A percentile compares a stretch with the other conserved stretches of the same genome.
Evolutionary conservation across 2,888 invertebrate species (phyloP).

Genomic region (Clusia tigrina): DNA sequence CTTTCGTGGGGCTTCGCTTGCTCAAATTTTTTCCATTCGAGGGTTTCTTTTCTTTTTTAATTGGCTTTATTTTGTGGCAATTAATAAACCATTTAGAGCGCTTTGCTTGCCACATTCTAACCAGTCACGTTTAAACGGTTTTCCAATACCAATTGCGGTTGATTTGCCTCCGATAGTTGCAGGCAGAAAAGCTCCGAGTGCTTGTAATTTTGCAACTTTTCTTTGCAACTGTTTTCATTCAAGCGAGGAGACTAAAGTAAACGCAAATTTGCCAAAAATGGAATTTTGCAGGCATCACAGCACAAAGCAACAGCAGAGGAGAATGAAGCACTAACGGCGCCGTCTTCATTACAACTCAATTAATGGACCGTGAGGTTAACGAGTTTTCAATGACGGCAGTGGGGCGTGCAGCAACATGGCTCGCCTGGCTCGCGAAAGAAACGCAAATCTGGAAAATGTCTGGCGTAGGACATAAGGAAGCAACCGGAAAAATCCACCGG

Average conservation of each 20-base stretch:
- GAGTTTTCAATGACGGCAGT: slow-evolving; percentile 47
- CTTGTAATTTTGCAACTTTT: slow-evolving; percentile 17
- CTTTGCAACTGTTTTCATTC: neutral
- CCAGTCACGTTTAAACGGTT: too few species aligned
- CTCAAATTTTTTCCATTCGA: too few species aligned
- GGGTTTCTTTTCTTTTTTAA: too few species aligned
- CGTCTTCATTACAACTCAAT: slow-evolving; percentile 55
- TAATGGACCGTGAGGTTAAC: slow-evolving; percentile 56
- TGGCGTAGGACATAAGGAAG: neutral
- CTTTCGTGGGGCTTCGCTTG: too few species aligned
- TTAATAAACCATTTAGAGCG: too few species aligned
- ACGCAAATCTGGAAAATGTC: neutral
- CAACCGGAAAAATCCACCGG: too few species aligned
- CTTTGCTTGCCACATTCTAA: too few species aligned
- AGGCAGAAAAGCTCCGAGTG: slow-evolving; percentile 19
- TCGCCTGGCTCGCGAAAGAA: neutral
- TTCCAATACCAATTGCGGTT: too few species aligned
- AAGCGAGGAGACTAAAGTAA: too few species aligned
- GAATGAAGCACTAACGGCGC: neutral
- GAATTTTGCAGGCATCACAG: slow-evolving; percentile 9
- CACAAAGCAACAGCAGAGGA: neutral
- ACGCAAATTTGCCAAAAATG: slow-evolving; percentile 22
- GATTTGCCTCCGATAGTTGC: neutral
- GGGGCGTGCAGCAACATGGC: slow-evolving; percentile 7
- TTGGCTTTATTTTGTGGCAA: too few species aligned